phyloP scores from a whole-genome alignment of 2,888 invertebrate species.

The Oxystoma pomonae region DNA sequence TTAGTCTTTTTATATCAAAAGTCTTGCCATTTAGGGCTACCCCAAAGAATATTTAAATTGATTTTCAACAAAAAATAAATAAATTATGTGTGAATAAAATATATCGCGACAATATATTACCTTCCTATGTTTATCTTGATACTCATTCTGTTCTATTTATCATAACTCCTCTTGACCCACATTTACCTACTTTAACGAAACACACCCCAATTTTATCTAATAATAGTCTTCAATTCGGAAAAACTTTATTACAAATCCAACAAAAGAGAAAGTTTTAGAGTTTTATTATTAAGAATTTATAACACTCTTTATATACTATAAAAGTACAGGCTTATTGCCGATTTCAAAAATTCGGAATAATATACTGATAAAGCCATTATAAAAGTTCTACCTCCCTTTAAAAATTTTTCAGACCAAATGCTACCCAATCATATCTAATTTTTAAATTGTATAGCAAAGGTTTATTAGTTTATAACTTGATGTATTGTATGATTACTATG shows the following conservation, averaged over 20 bases:
- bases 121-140: too few species aligned
- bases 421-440: background rate
- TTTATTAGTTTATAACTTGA: too few species aligned
- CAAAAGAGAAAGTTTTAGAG: background rate
- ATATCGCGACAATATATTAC: too few species aligned
- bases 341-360: background rate
- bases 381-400: background rate
- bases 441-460: background rate
- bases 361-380: background rate
- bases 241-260: background rate
- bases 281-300: background rate
- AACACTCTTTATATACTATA: background rate
- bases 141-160: too few species aligned
- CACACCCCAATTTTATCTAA: background rate
- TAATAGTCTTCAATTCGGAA: background rate
- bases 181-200: too few species aligned
- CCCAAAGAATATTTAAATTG: too few species aligned
- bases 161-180: too few species aligned
- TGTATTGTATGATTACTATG: too few species aligned
- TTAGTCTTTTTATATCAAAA: too few species aligned
- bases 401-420: background rate
- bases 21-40: too few species aligned
- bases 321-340: background rate
- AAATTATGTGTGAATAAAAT: too few species aligned
- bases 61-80: too few species aligned